These are phyloP conservation scores for Bombus waltoni DNA, from an alignment of 1,140 invertebrate species.

Conservation along the genomic window DNA sequence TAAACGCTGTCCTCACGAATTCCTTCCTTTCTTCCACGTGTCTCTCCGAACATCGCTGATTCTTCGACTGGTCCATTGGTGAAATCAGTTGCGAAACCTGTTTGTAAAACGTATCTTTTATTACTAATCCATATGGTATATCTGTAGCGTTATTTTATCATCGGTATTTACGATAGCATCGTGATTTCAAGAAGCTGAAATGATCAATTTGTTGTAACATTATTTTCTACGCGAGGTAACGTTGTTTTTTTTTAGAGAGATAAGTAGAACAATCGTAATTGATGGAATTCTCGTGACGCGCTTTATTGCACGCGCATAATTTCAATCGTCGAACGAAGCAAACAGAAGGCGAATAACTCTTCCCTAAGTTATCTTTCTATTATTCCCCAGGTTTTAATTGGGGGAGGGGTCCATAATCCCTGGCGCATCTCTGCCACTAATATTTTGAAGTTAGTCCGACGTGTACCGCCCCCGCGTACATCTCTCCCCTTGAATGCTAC, in stretches of 20 bases:
- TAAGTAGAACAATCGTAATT: background rate
- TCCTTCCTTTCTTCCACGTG: background rate
- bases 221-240: background rate
- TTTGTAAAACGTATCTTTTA: background rate
- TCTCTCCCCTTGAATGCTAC: conserved; percentile 19
- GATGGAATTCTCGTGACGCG: background rate
- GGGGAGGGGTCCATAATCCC: conserved; percentile 57
- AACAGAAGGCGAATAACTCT: conserved; percentile 51
- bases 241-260: background rate
- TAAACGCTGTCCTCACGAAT: conserved; percentile 41
- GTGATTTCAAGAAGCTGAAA: no score
- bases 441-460: conserved; percentile 65
- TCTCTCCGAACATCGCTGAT: no score
- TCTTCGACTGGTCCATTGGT: background rate
- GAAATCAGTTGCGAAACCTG: background rate
- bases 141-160: no score
- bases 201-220: no score
- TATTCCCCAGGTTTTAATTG: conserved; percentile 64
- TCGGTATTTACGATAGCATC: no score
- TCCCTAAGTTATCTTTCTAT: conserved; percentile 56
- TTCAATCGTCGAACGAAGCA: background rate
- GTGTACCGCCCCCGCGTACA: conserved; percentile 23
- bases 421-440: conserved; percentile 60
- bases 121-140: background rate
- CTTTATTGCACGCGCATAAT: background rate